Evolutionary conservation across 2,113 vertebrate genomes (phyloP).

Genomic region (Xenus cinereus): DNA sequence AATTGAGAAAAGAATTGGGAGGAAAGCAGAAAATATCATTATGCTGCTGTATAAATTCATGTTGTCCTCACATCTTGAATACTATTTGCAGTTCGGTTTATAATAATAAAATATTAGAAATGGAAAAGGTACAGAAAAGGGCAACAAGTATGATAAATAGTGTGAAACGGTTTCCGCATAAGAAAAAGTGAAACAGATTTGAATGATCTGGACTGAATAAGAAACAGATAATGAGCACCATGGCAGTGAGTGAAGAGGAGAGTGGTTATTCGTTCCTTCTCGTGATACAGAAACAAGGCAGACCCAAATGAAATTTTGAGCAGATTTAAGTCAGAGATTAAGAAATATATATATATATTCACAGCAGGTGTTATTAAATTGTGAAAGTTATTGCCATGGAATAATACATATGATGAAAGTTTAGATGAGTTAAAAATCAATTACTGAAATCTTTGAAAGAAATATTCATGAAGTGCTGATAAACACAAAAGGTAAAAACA

Average conservation of each 20-base stretch:
- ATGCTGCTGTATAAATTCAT: background rate
- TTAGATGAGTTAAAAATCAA: background rate
- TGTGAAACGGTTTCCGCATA: background rate
- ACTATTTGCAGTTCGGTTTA: constrained; percentile 16
- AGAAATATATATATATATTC: background rate
- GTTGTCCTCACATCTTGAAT: background rate
- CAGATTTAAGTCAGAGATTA: background rate
- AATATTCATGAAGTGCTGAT: background rate
- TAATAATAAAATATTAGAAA: constrained; percentile 40
- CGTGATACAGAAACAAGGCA: background rate
- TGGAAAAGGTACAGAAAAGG: constrained; percentile 36
- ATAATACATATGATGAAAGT: background rate
- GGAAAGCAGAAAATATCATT: constrained; percentile 21
- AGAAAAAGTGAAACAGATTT: constrained; percentile 8
- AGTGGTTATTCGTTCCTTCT: background rate
- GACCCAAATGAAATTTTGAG: background rate
- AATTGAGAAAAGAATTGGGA: background rate
- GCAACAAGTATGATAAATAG: constrained; percentile 27
- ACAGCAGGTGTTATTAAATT: background rate
- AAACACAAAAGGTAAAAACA: background rate
- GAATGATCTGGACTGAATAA: background rate
- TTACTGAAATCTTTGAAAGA: background rate
- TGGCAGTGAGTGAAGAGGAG: background rate
- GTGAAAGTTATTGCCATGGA: background rate
- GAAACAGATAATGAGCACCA: constrained; percentile 17